Evolutionary conservation across 2,888 invertebrate genomes (phyloP).

Genomic region (Nineta flava): DNA sequence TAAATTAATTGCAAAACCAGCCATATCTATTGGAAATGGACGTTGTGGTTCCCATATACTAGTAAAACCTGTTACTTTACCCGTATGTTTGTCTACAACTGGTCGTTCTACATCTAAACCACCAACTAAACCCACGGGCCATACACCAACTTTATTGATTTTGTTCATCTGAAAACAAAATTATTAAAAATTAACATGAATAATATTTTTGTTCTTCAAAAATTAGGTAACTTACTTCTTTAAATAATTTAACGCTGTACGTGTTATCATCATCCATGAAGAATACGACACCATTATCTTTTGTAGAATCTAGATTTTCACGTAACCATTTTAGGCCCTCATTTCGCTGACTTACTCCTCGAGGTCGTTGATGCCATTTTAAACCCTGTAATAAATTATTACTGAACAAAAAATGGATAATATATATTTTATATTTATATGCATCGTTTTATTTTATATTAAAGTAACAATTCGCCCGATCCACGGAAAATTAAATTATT

Average conservation of each 20-base stretch:
- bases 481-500: too few relatives aligned
- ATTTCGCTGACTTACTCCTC: conserved; percentile 87
- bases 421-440: not conserved
- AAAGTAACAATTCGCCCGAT: too few relatives aligned
- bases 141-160: conserved; percentile 72
- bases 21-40: conserved; percentile 96
- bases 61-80: conserved; percentile 44
- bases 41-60: conserved; percentile 81
- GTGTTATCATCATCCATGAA: conserved; percentile 98
- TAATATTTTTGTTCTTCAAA: too few relatives aligned
- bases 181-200: not conserved
- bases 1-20: conserved; percentile 82
- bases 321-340: conserved; percentile 69
- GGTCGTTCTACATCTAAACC: conserved; percentile 88
- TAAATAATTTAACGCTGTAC: conserved; percentile 76
- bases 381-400: not conserved
- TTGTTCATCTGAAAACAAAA: conserved; percentile 46
- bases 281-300: conserved; percentile 61
- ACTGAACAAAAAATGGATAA: not conserved
- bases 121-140: conserved; percentile 94
- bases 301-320: conserved; percentile 34
- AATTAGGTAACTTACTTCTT: conserved; percentile 44
- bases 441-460: too few relatives aligned
- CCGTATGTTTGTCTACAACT: conserved; percentile 44
- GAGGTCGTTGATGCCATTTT: conserved; percentile 33